These are phyloP conservation scores for Cephalopachus bancanus DNA, from an alignment of 2,797 vertebrate genomes.

Conservation along the genomic window DNA sequence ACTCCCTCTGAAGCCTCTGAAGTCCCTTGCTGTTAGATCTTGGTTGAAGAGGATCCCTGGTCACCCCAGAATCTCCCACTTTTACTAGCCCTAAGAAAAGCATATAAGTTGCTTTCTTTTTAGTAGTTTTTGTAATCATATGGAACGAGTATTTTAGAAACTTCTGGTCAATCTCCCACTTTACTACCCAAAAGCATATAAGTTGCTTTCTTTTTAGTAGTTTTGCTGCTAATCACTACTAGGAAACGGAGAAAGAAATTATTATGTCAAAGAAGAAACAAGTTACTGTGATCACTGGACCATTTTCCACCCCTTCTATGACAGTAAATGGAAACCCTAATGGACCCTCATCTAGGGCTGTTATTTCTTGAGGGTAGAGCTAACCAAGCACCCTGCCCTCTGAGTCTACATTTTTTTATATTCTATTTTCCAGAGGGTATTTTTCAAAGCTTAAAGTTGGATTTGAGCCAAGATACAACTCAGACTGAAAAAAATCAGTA, in stretches of 20 bases:
- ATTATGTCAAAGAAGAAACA: neutral
- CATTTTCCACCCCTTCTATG: neutral
- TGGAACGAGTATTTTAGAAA: no score
- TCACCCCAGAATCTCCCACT: neutral
- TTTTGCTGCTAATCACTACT: slow-evolving; percentile 29
- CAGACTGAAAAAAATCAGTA: neutral
- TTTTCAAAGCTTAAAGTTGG: slow-evolving; percentile 34
- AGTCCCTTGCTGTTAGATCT: neutral
- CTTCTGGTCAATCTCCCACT: slow-evolving; percentile 14
- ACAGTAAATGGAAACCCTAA: neutral
- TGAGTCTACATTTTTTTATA: neutral
- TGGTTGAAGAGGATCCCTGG: neutral
- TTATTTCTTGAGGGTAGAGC: slow-evolving; percentile 2
- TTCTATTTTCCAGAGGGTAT: neutral
- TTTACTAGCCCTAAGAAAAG: slow-evolving; percentile 40
- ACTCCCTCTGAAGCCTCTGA: neutral
- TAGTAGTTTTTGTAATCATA: neutral
- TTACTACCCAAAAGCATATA: neutral
- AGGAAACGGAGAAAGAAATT: slow-evolving; percentile 21
- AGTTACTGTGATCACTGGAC: neutral
- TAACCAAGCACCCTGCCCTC: neutral
- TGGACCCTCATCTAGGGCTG: neutral
- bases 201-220: neutral
- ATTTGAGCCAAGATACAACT: slow-evolving; percentile 16
- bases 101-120: neutral